A percentile compares a stretch with the other conserved stretches of the same genome.
These are phyloP conservation scores for Oryctolagus cuniculus DNA, from an alignment of 2,113 vertebrate species.

Conservation along the genomic window DNA sequence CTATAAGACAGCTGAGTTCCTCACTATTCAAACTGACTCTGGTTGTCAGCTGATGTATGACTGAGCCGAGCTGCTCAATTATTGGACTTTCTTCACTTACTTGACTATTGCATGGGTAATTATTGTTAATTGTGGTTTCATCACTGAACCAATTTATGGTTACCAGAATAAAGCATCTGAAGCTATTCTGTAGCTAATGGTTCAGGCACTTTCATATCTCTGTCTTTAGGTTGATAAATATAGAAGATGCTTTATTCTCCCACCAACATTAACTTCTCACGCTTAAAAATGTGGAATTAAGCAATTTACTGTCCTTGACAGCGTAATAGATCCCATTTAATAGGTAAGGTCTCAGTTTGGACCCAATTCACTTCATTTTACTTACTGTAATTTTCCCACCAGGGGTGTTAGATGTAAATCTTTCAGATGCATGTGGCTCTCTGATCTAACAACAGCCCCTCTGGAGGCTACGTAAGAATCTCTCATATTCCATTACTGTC, in stretches of 20 bases:
- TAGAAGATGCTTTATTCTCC: conserved; percentile 47
- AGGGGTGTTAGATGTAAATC: conserved; percentile 67
- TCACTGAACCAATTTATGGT: conserved; percentile 69
- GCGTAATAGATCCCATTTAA: conserved; percentile 80
- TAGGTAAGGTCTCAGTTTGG: conserved; percentile 68
- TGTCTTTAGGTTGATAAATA: conserved; percentile 69
- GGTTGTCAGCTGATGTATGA: background rate
- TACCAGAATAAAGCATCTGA: conserved; percentile 71
- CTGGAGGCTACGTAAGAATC: background rate
- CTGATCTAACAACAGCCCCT: conserved; percentile 40
- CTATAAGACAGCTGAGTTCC: background rate
- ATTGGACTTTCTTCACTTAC: background rate
- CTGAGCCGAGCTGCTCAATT: background rate
- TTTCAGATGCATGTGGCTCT: conserved; percentile 36
- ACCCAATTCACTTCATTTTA: conserved; percentile 76
- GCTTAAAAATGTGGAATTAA: conserved; percentile 75
- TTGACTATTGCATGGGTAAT: conserved; percentile 55
- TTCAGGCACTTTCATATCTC: conserved; percentile 67
- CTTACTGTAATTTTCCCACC: conserved; percentile 77
- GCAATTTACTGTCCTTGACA: conserved; percentile 74
- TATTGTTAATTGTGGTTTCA: conserved; percentile 68
- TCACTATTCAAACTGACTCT: background rate
- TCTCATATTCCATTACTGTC: background rate
- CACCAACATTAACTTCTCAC: conserved; percentile 70
- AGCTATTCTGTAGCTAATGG: conserved; percentile 72